Conservation (phyloP, 2,797 vertebrate genomes). For the Tiaroga cobitis region DNA sequence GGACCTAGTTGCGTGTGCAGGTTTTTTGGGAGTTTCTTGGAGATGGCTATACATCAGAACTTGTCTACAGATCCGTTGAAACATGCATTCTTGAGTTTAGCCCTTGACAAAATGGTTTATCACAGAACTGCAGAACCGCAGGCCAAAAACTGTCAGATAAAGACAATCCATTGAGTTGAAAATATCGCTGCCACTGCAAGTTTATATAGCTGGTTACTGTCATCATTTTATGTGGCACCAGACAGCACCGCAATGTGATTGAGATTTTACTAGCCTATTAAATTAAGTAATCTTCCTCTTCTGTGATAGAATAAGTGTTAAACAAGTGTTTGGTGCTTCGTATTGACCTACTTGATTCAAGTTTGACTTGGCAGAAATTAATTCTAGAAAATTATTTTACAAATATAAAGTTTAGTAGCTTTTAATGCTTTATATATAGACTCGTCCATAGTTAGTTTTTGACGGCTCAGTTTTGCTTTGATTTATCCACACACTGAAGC, state of each 20-base stretch:
- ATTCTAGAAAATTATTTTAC: background rate
- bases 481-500: slow-evolving; percentile 30
- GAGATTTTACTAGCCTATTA: slow-evolving; percentile 33
- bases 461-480: slow-evolving; percentile 31
- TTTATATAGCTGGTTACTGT: slow-evolving; percentile 33
- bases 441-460: background rate
- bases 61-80: slow-evolving; percentile 22
- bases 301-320: background rate
- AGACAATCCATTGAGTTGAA: slow-evolving; percentile 7
- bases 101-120: slow-evolving; percentile 35
- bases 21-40: background rate
- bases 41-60: slow-evolving; percentile 29
- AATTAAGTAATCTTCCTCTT: slow-evolving; percentile 9
- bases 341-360: background rate
- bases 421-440: slow-evolving; percentile 9
- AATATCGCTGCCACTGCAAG: slow-evolving; percentile 30
- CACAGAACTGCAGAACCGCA: slow-evolving; percentile 3
- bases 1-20: background rate
- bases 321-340: background rate
- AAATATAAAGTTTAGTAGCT: background rate
- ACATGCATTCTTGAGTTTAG: slow-evolving; percentile 21
- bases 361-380: background rate
- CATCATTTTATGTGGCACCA: slow-evolving; percentile 21
- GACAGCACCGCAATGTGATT: background rate
- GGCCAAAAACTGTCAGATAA: slow-evolving; percentile 35